Conservation (phyloP, 2,113 vertebrate genomes). For the Heterocephalus glaber region DNA sequence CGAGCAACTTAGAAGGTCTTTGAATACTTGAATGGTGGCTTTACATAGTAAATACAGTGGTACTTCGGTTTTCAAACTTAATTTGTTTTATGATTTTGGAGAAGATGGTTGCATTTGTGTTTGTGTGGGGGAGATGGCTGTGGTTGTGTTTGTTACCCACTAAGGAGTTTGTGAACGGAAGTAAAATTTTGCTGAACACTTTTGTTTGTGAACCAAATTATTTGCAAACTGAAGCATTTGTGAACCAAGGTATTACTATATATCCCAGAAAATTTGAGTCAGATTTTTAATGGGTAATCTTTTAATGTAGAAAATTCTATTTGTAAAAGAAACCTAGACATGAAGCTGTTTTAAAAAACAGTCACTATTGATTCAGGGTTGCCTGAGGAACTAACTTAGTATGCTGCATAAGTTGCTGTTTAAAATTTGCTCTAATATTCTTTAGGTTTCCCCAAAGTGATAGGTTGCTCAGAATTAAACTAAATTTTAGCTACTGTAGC, state of each 20-base stretch:
- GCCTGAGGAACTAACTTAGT: neutral
- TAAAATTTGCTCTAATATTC: neutral
- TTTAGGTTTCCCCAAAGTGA: neutral
- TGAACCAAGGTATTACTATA: neutral
- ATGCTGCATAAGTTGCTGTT: neutral
- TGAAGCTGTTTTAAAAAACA: slow-evolving; percentile 35
- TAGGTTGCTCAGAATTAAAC: neutral
- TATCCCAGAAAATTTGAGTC: neutral
- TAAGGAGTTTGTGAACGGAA: neutral
- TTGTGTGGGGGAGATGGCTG: neutral
- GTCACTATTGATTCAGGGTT: neutral
- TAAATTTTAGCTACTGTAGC: neutral
- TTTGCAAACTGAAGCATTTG: neutral
- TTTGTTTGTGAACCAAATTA: neutral
- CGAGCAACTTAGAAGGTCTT: neutral
- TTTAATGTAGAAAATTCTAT: neutral
- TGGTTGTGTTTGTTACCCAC: neutral
- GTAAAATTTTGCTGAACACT: neutral
- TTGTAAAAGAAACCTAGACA: slow-evolving; percentile 7
- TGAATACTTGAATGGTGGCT: neutral
- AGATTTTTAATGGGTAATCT: neutral
- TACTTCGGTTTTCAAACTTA: neutral
- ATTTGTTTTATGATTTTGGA: neutral
- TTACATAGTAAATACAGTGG: neutral
- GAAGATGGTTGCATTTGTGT: neutral